phyloP scores from a whole-genome alignment of 1,140 invertebrate genomes.

The Cherax destructor region DNA sequence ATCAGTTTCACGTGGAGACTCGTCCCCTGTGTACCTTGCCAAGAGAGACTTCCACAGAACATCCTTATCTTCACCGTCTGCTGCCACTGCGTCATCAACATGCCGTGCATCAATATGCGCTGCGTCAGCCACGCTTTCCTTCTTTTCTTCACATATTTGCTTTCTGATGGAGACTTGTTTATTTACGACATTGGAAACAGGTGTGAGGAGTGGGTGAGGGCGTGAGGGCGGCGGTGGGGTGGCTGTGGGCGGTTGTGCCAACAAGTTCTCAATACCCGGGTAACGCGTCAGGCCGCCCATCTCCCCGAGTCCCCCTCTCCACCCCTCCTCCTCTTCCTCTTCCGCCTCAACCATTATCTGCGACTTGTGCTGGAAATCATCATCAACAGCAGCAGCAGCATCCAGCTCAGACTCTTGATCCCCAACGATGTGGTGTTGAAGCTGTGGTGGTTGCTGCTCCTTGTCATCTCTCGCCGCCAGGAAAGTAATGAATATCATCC shows the following conservation, averaged over 20 bases:
- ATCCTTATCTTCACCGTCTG: constrained; percentile 26
- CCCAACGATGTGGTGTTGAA: not conserved
- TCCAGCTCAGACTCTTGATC: constrained; percentile 2
- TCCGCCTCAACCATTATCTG: constrained; percentile 31
- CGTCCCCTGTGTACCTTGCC: constrained; percentile 37
- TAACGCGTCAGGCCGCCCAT: constrained; percentile 54
- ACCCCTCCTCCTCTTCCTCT: constrained; percentile 52
- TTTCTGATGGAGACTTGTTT: constrained; percentile 29
- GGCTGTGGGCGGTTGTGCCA: constrained; percentile 51
- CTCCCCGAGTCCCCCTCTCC: constrained; percentile 35
- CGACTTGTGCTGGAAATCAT: not conserved
- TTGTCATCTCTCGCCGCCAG: constrained; percentile 20
- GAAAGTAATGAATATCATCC: constrained; percentile 58
- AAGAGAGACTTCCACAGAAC: constrained; percentile 49
- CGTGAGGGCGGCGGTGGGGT: constrained; percentile 22
- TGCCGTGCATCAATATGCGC: not conserved
- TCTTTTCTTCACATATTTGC: not conserved
- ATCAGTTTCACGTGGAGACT: constrained; percentile 12
- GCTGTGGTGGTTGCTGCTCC: not conserved
- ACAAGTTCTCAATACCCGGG: constrained; percentile 63
- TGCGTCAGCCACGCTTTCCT: not conserved
- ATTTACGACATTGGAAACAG: not conserved
- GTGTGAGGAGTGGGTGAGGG: constrained; percentile 13
- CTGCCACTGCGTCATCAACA: not conserved
- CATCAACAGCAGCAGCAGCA: not conserved